Conservation (phyloP, 2,797 vertebrate genomes). For the Falco rusticolus region DNA sequence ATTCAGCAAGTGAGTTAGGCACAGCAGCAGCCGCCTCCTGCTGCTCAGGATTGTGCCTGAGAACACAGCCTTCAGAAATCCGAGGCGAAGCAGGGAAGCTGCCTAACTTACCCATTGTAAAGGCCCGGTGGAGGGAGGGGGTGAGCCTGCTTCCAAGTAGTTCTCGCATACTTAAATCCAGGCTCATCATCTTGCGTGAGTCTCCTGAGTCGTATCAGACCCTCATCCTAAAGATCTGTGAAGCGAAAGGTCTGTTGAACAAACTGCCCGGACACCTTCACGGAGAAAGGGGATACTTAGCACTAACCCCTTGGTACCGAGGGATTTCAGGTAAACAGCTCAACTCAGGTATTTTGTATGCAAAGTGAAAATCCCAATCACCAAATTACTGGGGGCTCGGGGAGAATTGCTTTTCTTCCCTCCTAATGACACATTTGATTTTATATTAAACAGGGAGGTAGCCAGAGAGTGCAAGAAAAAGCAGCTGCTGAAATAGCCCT, state of each 20-base stretch:
- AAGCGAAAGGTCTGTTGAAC: background rate
- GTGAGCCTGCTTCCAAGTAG: background rate
- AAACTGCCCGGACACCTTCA: background rate
- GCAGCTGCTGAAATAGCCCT: background rate
- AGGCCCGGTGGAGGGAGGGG: background rate
- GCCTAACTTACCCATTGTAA: conserved; percentile 19
- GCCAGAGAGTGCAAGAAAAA: background rate
- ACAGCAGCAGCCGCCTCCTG: background rate
- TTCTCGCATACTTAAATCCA: background rate
- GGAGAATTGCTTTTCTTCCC: background rate
- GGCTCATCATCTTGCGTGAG: background rate
- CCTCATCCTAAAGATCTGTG: background rate
- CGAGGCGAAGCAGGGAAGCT: background rate
- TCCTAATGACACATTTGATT: background rate
- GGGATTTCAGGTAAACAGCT: background rate
- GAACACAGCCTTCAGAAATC: conserved; percentile 22
- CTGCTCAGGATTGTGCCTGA: conserved; percentile 29
- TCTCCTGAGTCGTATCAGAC: background rate
- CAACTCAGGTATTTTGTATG: background rate
- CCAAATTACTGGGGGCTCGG: background rate
- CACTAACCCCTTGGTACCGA: background rate
- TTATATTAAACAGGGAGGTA: background rate
- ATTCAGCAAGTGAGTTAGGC: background rate
- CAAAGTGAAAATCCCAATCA: background rate
- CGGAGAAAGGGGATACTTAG: background rate